These are phyloP conservation scores for Lateolabrax maculatus DNA, from an alignment of 2,797 vertebrate species.

Conservation along the genomic window DNA sequence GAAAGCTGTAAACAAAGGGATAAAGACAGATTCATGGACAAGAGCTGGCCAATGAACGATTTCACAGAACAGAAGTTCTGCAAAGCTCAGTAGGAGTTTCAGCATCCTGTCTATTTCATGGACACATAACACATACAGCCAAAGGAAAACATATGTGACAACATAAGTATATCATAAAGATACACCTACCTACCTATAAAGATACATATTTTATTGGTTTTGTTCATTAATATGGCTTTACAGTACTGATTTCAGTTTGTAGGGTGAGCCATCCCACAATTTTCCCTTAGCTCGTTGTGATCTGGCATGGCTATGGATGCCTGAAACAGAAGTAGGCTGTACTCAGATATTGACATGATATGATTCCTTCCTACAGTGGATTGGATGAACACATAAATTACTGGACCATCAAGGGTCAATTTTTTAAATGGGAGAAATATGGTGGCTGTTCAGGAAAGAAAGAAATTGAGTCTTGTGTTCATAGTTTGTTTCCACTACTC, in stretches of 20 bases:
- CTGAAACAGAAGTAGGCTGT: not conserved
- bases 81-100: constrained; percentile 14
- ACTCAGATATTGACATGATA: not conserved
- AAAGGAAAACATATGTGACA: not conserved
- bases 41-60: constrained; percentile 26
- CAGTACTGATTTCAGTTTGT: not conserved
- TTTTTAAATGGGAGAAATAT: no score
- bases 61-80: constrained; percentile 12
- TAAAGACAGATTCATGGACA: constrained; percentile 8
- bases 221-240: not conserved
- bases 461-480: no score
- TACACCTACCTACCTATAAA: no score
- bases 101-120: not conserved
- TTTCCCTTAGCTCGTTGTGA: not conserved
- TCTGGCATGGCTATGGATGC: not conserved
- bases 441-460: no score
- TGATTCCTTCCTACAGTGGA: not conserved
- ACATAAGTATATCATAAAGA: not conserved
- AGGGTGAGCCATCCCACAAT: not conserved
- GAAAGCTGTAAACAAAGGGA: constrained; percentile 26
- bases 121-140: not conserved
- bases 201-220: not conserved
- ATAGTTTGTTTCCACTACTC: no score
- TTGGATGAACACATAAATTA: no score
- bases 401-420: no score